phyloP scores from a whole-genome alignment of 2,797 vertebrate genomes.

The Coregonus sp. region DNA sequence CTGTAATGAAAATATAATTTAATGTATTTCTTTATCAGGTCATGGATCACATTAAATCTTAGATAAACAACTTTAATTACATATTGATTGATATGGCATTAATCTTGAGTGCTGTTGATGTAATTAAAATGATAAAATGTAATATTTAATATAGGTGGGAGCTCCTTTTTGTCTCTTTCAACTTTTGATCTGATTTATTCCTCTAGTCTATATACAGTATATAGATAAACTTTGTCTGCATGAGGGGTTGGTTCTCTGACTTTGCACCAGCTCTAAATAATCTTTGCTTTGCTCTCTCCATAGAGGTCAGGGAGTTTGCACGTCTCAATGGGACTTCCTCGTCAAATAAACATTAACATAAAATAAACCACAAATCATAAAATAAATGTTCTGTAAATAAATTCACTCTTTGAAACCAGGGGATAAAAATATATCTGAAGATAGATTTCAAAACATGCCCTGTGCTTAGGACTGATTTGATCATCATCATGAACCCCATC shows the following conservation, averaged over 20 bases:
- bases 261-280: constrained; percentile 70
- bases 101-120: constrained; percentile 61
- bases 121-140: constrained; percentile 72
- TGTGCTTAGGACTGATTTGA: not conserved
- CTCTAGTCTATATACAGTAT: constrained; percentile 59
- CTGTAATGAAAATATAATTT: constrained; percentile 17
- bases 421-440: no score
- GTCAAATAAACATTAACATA: not conserved
- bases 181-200: constrained; percentile 65
- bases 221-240: constrained; percentile 65
- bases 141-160: constrained; percentile 64
- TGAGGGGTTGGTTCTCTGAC: constrained; percentile 64
- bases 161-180: constrained; percentile 63
- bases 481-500: not conserved
- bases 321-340: not conserved
- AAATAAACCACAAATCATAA: not conserved
- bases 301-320: not conserved
- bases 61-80: constrained; percentile 75
- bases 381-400: not conserved
- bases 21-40: constrained; percentile 60
- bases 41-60: constrained; percentile 72
- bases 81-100: constrained; percentile 64
- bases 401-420: no score
- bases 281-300: not conserved
- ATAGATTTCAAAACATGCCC: not conserved